These are phyloP conservation scores for Eupeodes corollae DNA, from an alignment of 1,140 invertebrate species.

Conservation along the genomic window DNA sequence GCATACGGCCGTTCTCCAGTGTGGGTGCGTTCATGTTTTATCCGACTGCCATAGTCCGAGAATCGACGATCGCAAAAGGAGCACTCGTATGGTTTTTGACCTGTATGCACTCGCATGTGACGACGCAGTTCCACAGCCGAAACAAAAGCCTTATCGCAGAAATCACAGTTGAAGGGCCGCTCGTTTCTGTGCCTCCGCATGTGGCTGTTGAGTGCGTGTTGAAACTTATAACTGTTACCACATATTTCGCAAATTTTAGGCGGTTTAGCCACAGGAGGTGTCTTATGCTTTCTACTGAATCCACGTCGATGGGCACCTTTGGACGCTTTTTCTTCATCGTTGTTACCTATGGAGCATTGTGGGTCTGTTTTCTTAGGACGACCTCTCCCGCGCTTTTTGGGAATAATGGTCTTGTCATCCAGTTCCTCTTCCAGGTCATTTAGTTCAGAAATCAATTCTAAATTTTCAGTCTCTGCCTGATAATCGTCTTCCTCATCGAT, in stretches of 20 bases:
- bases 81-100: constrained; percentile 53
- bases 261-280: constrained; percentile 3
- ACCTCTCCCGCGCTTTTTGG: not conserved
- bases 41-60: constrained; percentile 48
- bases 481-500: no score
- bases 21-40: constrained; percentile 57
- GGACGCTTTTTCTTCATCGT: not conserved
- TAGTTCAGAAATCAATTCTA: constrained; percentile 7
- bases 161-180: constrained; percentile 27
- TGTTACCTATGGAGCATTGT: constrained; percentile 3
- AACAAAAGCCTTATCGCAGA: constrained; percentile 33
- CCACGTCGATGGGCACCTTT: not conserved
- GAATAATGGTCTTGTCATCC: not conserved
- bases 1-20: constrained; percentile 65
- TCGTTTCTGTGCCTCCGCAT: constrained; percentile 34
- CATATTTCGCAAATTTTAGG: constrained; percentile 34
- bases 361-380: constrained; percentile 1
- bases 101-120: constrained; percentile 34
- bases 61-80: constrained; percentile 56
- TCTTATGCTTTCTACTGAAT: not conserved
- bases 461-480: not conserved
- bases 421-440: not conserved
- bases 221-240: constrained; percentile 34
- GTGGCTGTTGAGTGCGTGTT: constrained; percentile 31
- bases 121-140: constrained; percentile 33